These are phyloP conservation scores for Cygnus olor DNA, from an alignment of 2,797 vertebrate genomes.

Conservation along the genomic window DNA sequence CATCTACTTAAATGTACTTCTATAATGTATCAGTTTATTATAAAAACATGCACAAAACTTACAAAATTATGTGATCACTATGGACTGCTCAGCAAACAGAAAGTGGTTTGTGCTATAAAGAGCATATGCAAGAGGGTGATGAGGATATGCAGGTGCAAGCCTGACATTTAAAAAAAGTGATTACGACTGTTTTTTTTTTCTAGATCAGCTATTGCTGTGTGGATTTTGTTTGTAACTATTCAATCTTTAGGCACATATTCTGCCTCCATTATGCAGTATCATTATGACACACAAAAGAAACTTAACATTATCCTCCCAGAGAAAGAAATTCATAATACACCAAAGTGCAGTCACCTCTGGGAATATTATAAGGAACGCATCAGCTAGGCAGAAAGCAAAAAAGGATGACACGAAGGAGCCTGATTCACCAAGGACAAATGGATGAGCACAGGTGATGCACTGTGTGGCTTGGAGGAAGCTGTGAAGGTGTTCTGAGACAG, in stretches of 20 bases:
- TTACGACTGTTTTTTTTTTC: background rate
- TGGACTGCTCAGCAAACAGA: background rate
- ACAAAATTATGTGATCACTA: background rate
- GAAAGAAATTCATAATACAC: background rate
- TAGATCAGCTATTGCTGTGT: background rate
- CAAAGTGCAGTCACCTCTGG: background rate
- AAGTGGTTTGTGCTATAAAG: background rate
- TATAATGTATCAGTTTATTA: background rate
- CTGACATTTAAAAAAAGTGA: background rate
- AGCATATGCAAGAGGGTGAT: background rate
- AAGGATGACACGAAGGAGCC: background rate
- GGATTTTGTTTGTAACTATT: background rate
- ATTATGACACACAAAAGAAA: background rate
- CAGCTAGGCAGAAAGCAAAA: background rate
- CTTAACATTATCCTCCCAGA: background rate
- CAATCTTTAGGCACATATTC: background rate
- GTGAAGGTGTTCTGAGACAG: background rate
- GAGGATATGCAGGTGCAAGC: background rate
- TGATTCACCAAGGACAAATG: slow-evolving; percentile 7
- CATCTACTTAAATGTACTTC: background rate
- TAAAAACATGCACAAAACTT: background rate
- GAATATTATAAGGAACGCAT: background rate
- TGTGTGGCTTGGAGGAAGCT: background rate
- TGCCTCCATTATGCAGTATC: background rate
- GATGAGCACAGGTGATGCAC: background rate